A percentile compares a stretch with the other conserved stretches of the same genome.
Evolutionary conservation across 2,797 vertebrate genomes (phyloP).

Genomic region (Sphenopsis melanotis): DNA sequence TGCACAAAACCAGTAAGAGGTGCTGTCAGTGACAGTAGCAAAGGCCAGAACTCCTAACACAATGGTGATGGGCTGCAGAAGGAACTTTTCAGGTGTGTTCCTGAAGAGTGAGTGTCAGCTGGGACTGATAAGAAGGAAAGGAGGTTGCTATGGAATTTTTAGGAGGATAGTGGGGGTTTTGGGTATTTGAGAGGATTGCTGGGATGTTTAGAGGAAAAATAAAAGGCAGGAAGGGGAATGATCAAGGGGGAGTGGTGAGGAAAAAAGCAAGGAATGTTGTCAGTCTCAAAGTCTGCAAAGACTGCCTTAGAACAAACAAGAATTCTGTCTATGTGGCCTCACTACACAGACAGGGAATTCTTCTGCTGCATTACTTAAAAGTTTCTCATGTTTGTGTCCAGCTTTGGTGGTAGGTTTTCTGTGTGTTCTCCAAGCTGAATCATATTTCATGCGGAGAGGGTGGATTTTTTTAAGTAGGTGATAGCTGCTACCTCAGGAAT

Average conservation of each 20-base stretch:
- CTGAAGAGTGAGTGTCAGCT: neutral
- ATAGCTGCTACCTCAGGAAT: neutral
- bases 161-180: neutral
- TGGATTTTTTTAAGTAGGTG: neutral
- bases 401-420: neutral
- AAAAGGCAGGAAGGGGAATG: neutral
- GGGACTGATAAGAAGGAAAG: neutral
- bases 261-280: neutral
- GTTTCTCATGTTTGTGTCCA: neutral
- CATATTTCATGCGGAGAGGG: neutral
- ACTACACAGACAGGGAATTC: accelerated
- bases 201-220: neutral
- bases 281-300: neutral
- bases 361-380: neutral
- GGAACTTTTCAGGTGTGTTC: neutral
- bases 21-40: neutral
- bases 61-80: neutral
- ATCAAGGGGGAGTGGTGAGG: neutral
- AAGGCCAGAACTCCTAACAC: neutral
- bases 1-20: neutral
- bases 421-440: neutral
- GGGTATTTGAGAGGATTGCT: neutral
- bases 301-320: neutral
- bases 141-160: neutral
- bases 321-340: neutral